A percentile compares a stretch with the other conserved stretches of the same genome.
Evolutionary conservation across 2,888 invertebrate genomes (phyloP).

Genomic region (Archips xylosteana): DNA sequence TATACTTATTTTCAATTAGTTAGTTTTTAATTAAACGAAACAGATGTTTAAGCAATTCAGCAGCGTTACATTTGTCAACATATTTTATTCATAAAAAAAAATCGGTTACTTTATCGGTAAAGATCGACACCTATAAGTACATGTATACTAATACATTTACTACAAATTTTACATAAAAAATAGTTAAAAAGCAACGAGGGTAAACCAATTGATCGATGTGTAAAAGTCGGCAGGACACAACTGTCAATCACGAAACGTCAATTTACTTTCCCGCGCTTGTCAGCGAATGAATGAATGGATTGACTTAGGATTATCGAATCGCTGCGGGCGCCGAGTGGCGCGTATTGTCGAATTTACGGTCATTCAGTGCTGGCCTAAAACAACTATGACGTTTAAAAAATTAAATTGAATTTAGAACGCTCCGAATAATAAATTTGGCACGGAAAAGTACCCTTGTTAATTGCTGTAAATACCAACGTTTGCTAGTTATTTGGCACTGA

Average conservation of each 20-base stretch:
- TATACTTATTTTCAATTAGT: no score
- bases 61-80: no score
- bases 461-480: neutral
- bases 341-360: conserved; percentile 10
- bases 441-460: neutral
- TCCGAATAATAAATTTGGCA: neutral
- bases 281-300: conserved; percentile 60
- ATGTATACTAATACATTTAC: neutral
- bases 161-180: neutral
- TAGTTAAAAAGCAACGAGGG: neutral
- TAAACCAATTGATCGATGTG: conserved; percentile 27
- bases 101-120: no score
- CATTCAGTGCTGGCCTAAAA: conserved; percentile 19
- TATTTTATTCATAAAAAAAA: no score
- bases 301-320: conserved; percentile 49
- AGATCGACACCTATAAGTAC: no score
- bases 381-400: conserved; percentile 17
- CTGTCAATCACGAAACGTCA: conserved; percentile 46
- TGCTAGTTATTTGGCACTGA: neutral
- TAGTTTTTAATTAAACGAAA: no score
- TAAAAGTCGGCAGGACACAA: conserved; percentile 7
- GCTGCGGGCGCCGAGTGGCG: conserved; percentile 52
- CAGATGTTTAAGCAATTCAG: no score
- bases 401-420: conserved; percentile 12
- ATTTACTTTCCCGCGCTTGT: conserved; percentile 55